phyloP scores from a whole-genome alignment of 2,797 vertebrate genomes.

The Dipus sagitta region DNA sequence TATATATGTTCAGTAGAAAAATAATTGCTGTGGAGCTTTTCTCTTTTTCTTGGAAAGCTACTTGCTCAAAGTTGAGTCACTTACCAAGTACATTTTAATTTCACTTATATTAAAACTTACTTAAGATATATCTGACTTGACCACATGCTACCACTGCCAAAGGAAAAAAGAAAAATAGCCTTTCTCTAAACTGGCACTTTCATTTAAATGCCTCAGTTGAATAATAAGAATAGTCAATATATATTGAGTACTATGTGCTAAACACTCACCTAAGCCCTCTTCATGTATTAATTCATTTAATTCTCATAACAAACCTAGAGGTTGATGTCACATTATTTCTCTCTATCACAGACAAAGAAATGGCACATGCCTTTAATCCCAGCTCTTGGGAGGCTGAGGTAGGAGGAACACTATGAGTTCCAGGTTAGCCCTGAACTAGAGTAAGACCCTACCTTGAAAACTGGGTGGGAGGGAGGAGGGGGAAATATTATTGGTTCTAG shows the following conservation, averaged over 20 bases:
- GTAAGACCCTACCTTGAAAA: too few species aligned
- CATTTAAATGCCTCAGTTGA: not conserved
- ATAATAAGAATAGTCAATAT: not conserved
- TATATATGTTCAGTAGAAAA: not conserved
- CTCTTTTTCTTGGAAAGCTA: conserved; percentile 5
- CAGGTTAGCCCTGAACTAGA: too few species aligned
- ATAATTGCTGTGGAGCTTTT: not conserved
- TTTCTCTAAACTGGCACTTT: not conserved
- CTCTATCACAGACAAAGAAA: not conserved
- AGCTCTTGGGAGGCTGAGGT: too few species aligned
- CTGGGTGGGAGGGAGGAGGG: too few species aligned
- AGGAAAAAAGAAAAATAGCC: not conserved
- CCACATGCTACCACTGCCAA: not conserved
- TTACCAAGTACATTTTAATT: conserved; percentile 4
- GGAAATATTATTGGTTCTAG: too few species aligned
- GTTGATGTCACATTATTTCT: not conserved
- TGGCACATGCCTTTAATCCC: too few species aligned
- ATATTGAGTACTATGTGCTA: not conserved
- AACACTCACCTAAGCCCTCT: not conserved
- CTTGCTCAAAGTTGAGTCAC: not conserved
- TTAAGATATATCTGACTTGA: not conserved
- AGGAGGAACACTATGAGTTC: too few species aligned
- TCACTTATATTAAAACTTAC: conserved; percentile 39
- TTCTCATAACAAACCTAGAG: not conserved
- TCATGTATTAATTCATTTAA: conserved; percentile 13